Conservation (phyloP, 2,113 vertebrate genomes). For the Gymnobelideus leadbeateri region DNA sequence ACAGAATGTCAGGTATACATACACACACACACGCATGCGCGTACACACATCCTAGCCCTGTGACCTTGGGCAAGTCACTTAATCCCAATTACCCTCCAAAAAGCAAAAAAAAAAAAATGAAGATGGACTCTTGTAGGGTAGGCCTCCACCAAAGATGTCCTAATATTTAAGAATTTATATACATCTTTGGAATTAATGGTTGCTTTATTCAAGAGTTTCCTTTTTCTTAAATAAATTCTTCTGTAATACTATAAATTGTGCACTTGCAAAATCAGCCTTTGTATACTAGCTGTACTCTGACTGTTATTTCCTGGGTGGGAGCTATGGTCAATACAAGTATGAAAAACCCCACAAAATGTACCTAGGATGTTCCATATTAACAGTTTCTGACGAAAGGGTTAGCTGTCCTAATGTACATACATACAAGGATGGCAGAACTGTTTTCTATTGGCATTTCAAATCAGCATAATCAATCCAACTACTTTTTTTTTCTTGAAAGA, state of each 20-base stretch:
- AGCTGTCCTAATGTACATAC: background rate
- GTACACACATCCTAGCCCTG: too few relatives aligned
- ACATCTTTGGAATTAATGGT: background rate
- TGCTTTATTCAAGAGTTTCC: background rate
- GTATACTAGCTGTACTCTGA: background rate
- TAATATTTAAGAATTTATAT: background rate
- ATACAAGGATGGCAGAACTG: background rate
- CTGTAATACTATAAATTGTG: background rate
- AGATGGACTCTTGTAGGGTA: background rate
- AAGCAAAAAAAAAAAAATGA: too few relatives aligned
- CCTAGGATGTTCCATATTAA: background rate
- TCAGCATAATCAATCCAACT: background rate
- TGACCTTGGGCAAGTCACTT: too few relatives aligned
- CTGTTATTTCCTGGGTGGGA: background rate
- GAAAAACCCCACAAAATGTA: background rate
- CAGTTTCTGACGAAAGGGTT: background rate
- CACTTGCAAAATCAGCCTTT: background rate
- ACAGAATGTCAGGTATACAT: too few relatives aligned
- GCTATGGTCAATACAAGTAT: background rate
- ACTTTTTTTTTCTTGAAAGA: conserved; percentile 12
- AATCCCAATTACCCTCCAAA: too few relatives aligned
- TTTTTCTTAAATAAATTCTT: background rate
- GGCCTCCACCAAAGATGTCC: background rate
- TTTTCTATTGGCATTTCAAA: background rate
- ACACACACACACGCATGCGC: too few relatives aligned